Conservation (phyloP, 2,888 invertebrate genomes). For the Sisyra terminalis region DNA sequence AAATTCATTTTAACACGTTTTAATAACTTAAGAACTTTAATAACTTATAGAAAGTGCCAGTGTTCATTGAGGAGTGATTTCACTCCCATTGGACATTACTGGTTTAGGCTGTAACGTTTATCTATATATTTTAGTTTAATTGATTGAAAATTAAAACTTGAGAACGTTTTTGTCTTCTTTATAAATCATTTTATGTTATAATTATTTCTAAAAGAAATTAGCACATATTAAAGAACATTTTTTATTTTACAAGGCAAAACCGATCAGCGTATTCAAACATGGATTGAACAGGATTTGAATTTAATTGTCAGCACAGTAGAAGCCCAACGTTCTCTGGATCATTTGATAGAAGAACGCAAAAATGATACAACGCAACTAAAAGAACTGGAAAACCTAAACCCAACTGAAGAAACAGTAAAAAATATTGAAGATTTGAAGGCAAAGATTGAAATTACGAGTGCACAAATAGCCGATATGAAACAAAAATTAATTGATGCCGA, state of each 20-base stretch:
- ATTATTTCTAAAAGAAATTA: not conserved
- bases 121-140: too few relatives aligned
- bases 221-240: too few relatives aligned
- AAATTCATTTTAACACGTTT: too few relatives aligned
- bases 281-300: slow-evolving; percentile 66
- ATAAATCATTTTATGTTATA: too few relatives aligned
- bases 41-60: too few relatives aligned
- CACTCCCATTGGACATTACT: too few relatives aligned
- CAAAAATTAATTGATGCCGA: slow-evolving; percentile 69
- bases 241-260: slow-evolving; percentile 20
- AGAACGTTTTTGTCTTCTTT: too few relatives aligned
- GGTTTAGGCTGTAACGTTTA: too few relatives aligned
- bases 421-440: slow-evolving; percentile 25
- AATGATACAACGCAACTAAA: not conserved
- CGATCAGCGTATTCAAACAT: slow-evolving; percentile 34
- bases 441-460: slow-evolving; percentile 45
- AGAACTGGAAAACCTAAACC: not conserved
- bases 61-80: too few relatives aligned
- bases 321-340: slow-evolving; percentile 59
- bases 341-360: slow-evolving; percentile 50
- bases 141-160: too few relatives aligned
- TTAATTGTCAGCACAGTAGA: slow-evolving; percentile 59
- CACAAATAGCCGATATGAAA: slow-evolving; percentile 62
- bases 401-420: not conserved
- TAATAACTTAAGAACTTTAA: too few relatives aligned